Percentiles rank a stretch among this genome's conserved stretches.
phyloP scores from a whole-genome alignment of 37 sponge, comb jelly and placozoan species.

The Corticium candelabrum region DNA sequence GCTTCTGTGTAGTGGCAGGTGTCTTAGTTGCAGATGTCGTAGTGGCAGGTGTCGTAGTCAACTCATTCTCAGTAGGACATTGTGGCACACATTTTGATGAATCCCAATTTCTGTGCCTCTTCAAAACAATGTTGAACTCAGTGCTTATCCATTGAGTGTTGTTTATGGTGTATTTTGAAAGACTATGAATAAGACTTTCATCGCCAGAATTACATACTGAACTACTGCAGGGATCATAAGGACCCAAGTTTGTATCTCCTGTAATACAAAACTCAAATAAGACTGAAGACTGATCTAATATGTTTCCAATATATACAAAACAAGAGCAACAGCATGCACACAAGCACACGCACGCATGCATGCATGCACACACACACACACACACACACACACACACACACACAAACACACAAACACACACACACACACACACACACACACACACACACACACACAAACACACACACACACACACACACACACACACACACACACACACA shows the following conservation, averaged over 20 bases:
- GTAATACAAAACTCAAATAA: too few species aligned
- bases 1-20: too few species aligned
- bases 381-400: too few species aligned
- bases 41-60: neutral
- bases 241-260: neutral
- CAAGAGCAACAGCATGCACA: neutral
- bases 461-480: too few species aligned
- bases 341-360: too few species aligned
- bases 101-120: neutral
- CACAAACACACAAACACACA: too few species aligned
- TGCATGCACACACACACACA: too few species aligned
- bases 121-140: neutral
- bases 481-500: too few species aligned
- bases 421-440: too few species aligned
- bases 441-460: too few species aligned
- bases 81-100: neutral
- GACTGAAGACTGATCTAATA: too few species aligned
- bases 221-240: neutral
- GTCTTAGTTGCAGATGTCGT: neutral
- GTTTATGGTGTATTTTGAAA: neutral
- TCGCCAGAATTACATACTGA: neutral
- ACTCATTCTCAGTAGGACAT: neutral
- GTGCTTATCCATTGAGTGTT: neutral
- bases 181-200: neutral
- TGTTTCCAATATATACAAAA: too few species aligned